Base-by-base conservation (phyloP, 2,888 invertebrate species). In the Melanotus villosus region DNA sequence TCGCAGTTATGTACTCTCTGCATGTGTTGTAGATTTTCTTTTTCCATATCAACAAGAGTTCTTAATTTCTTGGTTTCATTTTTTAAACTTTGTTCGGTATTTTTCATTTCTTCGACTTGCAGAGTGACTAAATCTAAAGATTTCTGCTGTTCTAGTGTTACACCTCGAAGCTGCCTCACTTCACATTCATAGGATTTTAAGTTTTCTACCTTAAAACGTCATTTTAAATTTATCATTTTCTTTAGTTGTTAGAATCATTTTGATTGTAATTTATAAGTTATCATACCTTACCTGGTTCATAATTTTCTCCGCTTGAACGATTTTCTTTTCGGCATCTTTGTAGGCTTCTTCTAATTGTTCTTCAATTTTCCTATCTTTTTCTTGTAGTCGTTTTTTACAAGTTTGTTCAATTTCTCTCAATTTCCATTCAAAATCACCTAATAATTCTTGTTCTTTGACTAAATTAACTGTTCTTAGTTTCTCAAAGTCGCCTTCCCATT, bases 371-470 rank as follows among this genome's bases (percentile, higher is more conserved):
- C 85, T 87, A 74, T 90, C 90, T 52, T 89, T 89, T 26, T 91
- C 91, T 71, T 88, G 88, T 19, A 89, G 73, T 76, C 88, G 87
- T 73, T 88, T 87, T 75, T 93, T 89, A 65, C 92, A 92, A 6
- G 87, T 85, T 76, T 90, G 90, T 84, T 93, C 92, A 77, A 93
- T 88, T 82, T 93, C 92, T 36, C 94, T 83, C 81, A 93, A 86
- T 85, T 94, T 93, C 93, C 93, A 94, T 85, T 94, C 94, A 84
- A 93, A 94, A 85, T 94, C 94, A 2, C 91, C 90, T 75, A 94
- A 85, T 78, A 94, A 87, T 66, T 90, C 87, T 78, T 93, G 92
- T 56, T 94, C 93, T 56, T 92, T 87, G 58, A 91, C 88, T 59
- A 90, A 89, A 26, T 90, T 91, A 45, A 91, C 89, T 0, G 90